Conservation (phyloP, 2,113 vertebrate species). For the Nerophis ophidion region DNA sequence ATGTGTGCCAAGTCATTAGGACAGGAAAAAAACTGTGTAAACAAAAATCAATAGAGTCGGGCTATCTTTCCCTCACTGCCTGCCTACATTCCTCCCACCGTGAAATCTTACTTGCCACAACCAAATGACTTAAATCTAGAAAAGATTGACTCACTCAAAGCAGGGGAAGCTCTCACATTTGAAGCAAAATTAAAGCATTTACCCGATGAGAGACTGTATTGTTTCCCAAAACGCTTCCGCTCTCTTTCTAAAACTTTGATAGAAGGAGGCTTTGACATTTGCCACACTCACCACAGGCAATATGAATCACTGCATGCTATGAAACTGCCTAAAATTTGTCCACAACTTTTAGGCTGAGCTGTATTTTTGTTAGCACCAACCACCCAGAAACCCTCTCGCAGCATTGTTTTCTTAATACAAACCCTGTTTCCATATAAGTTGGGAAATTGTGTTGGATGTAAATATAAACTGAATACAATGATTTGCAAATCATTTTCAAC, state of each 20-base stretch:
- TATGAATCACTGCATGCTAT: slow-evolving; percentile 44
- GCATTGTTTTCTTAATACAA: neutral
- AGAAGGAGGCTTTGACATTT: slow-evolving; percentile 32
- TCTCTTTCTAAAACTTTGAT: slow-evolving; percentile 19
- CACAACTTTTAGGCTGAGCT: slow-evolving; percentile 1
- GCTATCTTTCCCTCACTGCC: slow-evolving; percentile 1
- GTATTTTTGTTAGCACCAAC: slow-evolving; percentile 7
- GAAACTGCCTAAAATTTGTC: slow-evolving; percentile 24
- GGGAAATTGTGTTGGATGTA: too few relatives aligned
- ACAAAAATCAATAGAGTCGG: slow-evolving; percentile 39
- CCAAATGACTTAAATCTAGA: slow-evolving; percentile 20
- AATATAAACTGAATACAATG: too few relatives aligned
- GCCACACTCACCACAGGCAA: slow-evolving; percentile 38
- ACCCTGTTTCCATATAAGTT: too few relatives aligned
- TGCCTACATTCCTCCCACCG: neutral
- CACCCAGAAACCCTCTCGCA: neutral
- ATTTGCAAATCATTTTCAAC: too few relatives aligned
- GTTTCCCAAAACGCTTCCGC: slow-evolving; percentile 44
- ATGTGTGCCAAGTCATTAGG: slow-evolving; percentile 24
- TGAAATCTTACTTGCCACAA: slow-evolving; percentile 30
- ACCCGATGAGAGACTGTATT: slow-evolving; percentile 44
- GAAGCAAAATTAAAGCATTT: slow-evolving; percentile 28
- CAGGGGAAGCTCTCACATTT: slow-evolving; percentile 5
- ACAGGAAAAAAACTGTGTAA: slow-evolving; percentile 16
- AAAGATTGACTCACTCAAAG: slow-evolving; percentile 9